phyloP scores from a whole-genome alignment of 2,797 vertebrate genomes.

The Lepilemur ruficaudatus region DNA sequence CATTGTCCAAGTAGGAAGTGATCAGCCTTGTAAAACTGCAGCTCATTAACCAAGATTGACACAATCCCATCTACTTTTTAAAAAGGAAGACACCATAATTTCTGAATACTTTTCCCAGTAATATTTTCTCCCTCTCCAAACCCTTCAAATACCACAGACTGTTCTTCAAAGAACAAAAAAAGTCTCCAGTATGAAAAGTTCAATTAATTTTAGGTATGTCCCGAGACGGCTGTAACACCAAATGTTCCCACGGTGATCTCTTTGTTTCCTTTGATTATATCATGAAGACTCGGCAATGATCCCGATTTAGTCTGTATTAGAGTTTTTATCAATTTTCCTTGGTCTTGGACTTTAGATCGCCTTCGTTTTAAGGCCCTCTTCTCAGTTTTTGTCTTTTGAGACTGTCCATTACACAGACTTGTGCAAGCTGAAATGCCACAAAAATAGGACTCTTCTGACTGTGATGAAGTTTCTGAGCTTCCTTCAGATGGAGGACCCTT shows the following conservation, averaged over 20 bases:
- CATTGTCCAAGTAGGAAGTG: conserved; percentile 81
- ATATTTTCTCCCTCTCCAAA: conserved; percentile 74
- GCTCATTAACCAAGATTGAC: conserved; percentile 82
- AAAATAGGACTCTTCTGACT: conserved; percentile 94
- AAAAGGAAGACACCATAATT: conserved; percentile 81
- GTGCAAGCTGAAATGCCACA: conserved; percentile 89
- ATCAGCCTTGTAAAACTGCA: conserved; percentile 82
- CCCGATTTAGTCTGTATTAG: conserved; percentile 88
- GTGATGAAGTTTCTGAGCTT: conserved; percentile 93
- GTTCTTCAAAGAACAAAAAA: conserved; percentile 82
- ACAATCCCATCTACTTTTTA: conserved; percentile 80
- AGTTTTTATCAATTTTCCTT: conserved; percentile 89
- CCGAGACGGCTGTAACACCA: conserved; percentile 92
- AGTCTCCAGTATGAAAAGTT: conserved; percentile 79
- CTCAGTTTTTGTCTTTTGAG: conserved; percentile 91
- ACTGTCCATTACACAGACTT: conserved; percentile 90
- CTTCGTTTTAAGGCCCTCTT: conserved; percentile 92
- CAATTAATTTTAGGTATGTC: conserved; percentile 89
- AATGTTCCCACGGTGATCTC: conserved; percentile 93
- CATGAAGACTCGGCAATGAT: conserved; percentile 93
- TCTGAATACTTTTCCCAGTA: conserved; percentile 83
- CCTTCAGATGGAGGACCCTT: conserved; percentile 91
- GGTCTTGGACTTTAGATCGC: conserved; percentile 90
- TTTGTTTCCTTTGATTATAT: conserved; percentile 97
- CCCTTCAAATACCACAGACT: conserved; percentile 84